phyloP scores from a whole-genome alignment of 2,888 invertebrate species.

The Drosophila demipolita region DNA sequence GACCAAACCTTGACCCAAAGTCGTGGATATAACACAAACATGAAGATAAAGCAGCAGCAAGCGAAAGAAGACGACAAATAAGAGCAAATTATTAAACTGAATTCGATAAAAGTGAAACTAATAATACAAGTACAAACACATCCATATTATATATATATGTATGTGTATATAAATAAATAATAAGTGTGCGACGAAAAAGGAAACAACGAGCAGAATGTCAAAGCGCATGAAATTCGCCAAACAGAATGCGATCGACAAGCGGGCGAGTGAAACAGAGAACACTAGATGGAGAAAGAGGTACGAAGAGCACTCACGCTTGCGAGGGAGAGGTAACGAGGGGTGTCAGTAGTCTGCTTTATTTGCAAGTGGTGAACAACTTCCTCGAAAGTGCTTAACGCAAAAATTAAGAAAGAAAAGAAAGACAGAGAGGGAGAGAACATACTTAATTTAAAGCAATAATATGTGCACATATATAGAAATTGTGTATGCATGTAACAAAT shows the following conservation, averaged over 20 bases:
- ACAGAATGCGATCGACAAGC: conserved; percentile 40
- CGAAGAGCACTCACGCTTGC: not conserved
- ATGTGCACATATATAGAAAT: not conserved
- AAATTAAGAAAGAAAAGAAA: not conserved
- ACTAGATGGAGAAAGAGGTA: conserved; percentile 1
- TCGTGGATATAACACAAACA: conserved; percentile 47
- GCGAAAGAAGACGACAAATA: conserved; percentile 7
- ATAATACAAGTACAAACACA: conserved; percentile 47
- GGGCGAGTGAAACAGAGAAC: conserved; percentile 4
- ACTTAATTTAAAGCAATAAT: conserved; percentile 20
- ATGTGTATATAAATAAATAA: conserved; percentile 40
- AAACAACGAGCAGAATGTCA: conserved; percentile 55
- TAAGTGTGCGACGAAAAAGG: conserved; percentile 56
- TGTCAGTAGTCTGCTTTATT: conserved; percentile 57
- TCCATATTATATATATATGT: conserved; percentile 1
- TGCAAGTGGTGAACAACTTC: conserved; percentile 52
- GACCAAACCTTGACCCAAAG: conserved; percentile 69
- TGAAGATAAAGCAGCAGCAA: conserved; percentile 42
- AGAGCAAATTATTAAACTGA: conserved; percentile 34
- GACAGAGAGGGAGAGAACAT: not conserved
- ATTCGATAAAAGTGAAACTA: conserved; percentile 70
- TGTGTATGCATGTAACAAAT: conserved; percentile 2
- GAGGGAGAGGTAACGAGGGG: not conserved
- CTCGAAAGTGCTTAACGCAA: conserved; percentile 35
- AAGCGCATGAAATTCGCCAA: conserved; percentile 30